These are phyloP conservation scores for Synanthedon tipuliformis DNA, from an alignment of 2,888 invertebrate species.

Conservation along the genomic window DNA sequence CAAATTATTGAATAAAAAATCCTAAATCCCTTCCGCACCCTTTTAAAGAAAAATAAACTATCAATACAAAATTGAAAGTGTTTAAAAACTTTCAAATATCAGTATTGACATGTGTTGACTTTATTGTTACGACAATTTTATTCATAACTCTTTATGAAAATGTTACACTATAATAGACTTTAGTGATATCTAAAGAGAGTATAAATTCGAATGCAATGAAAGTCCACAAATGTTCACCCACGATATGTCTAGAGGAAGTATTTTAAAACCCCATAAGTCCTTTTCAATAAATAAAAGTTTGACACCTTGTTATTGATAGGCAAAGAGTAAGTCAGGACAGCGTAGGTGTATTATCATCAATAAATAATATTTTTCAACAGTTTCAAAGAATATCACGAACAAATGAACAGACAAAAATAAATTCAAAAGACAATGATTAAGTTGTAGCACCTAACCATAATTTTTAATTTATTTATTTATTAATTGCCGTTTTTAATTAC, in stretches of 20 bases:
- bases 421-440: no score
- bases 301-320: constrained; percentile 38
- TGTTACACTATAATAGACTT: not conserved
- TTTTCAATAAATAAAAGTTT: constrained; percentile 47
- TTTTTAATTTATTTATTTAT: no score
- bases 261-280: constrained; percentile 48
- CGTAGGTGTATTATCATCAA: no score
- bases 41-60: no score
- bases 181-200: not conserved
- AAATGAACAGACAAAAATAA: no score
- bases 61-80: no score
- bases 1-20: no score
- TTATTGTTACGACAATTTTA: constrained; percentile 8
- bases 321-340: constrained; percentile 25
- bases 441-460: no score
- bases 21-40: no score
- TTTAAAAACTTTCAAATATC: constrained; percentile 13
- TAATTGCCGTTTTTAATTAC: no score
- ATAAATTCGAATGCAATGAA: not conserved
- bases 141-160: not conserved
- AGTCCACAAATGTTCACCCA: not conserved
- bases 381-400: no score
- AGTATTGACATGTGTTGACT: constrained; percentile 24
- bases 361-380: no score
- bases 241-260: constrained; percentile 22